A percentile compares a stretch with the other conserved stretches of the same genome.
phyloP scores from a whole-genome alignment of 1,140 invertebrate species.

The Drosophila orena region DNA sequence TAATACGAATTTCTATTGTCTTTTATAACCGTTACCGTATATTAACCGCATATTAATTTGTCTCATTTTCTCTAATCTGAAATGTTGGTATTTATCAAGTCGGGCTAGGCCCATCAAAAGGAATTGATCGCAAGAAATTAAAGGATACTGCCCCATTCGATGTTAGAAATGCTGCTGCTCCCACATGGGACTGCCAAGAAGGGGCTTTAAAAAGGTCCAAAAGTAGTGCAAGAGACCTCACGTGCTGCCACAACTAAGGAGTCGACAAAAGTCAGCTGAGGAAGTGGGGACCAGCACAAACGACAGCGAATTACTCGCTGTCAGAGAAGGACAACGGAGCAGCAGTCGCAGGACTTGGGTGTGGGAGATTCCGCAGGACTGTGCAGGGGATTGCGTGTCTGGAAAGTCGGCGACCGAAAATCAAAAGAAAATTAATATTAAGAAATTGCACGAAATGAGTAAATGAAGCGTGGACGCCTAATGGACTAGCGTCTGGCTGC shows the following conservation, averaged over 20 bases:
- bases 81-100: too few relatives aligned
- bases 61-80: too few relatives aligned
- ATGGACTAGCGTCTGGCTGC: slow-evolving; percentile 65
- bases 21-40: too few relatives aligned
- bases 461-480: slow-evolving; percentile 78
- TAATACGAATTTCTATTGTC: background rate
- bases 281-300: slow-evolving; percentile 40
- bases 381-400: slow-evolving; percentile 46
- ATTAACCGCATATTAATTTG: too few relatives aligned
- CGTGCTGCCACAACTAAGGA: slow-evolving; percentile 36
- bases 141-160: background rate
- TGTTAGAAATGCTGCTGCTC: slow-evolving; percentile 31
- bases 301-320: slow-evolving; percentile 69
- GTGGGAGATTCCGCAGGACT: slow-evolving; percentile 51
- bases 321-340: slow-evolving; percentile 35
- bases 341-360: slow-evolving; percentile 8
- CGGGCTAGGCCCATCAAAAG: too few relatives aligned
- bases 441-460: slow-evolving; percentile 80
- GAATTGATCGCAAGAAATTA: background rate
- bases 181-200: too few relatives aligned
- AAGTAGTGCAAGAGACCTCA: slow-evolving; percentile 27
- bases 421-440: slow-evolving; percentile 75
- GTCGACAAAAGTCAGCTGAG: slow-evolving; percentile 19
- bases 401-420: slow-evolving; percentile 43
- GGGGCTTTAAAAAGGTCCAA: slow-evolving; percentile 3